A percentile compares a stretch with the other conserved stretches of the same genome.
Conservation (phyloP, 2,888 invertebrate species). For the Euphydryas editha region DNA sequence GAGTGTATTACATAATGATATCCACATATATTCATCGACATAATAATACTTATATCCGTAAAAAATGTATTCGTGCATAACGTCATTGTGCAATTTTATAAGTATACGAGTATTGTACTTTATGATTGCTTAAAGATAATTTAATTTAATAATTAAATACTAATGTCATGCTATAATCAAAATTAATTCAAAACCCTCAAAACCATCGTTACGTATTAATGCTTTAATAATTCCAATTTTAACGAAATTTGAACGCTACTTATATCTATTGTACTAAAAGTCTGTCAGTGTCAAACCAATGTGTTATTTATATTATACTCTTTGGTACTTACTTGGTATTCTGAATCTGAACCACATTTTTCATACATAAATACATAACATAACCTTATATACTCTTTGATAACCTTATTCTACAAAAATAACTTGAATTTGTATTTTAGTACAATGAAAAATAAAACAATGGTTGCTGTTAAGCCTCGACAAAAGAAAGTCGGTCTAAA, state of each 20-base stretch:
- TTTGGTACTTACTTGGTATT: background rate
- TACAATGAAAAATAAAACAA: constrained; percentile 24
- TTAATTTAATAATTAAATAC: too few relatives aligned
- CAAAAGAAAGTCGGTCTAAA: constrained; percentile 33
- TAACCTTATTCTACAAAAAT: background rate
- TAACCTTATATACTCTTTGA: too few relatives aligned
- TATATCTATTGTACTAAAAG: background rate
- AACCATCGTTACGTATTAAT: background rate
- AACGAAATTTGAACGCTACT: background rate
- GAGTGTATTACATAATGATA: too few relatives aligned
- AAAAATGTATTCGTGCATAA: too few relatives aligned
- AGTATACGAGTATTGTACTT: too few relatives aligned
- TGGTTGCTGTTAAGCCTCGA: constrained; percentile 45
- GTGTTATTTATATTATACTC: background rate
- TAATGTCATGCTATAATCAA: too few relatives aligned
- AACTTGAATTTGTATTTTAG: background rate
- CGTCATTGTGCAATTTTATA: too few relatives aligned
- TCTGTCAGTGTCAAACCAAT: background rate
- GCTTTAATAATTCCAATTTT: background rate
- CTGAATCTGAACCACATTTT: background rate
- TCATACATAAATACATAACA: background rate
- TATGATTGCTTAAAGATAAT: too few relatives aligned
- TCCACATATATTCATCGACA: too few relatives aligned
- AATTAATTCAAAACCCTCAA: too few relatives aligned
- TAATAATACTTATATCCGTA: too few relatives aligned